Base-by-base conservation (phyloP, 1,140 invertebrate species). In the Drosophila lacteicornis region DNA sequence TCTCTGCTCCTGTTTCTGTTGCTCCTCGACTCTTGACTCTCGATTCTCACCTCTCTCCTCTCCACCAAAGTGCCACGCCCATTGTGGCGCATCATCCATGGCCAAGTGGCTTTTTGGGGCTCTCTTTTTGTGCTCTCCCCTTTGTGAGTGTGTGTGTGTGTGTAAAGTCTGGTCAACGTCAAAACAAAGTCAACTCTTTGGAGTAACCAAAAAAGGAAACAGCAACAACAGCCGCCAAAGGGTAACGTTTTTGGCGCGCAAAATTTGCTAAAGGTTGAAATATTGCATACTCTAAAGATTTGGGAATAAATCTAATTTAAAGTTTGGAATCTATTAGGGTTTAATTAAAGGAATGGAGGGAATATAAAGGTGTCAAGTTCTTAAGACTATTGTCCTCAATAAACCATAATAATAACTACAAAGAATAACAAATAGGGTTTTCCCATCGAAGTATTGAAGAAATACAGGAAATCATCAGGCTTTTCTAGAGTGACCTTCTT, bases 1-100 rank as follows among this genome's bases (percentile, higher is more conserved):
- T 75, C 75, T 79, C 63, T 68, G 62, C 84, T 88, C 67, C 80
- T 76, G 77, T 79, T 87, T 79, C 84, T 83, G 76, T 80, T 79
- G 19, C 63, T 45, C 49, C 47, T 36, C 67, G 42, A 70, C 62
- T 67, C 62, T 70, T 51, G 40, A 70, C 62, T 65, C 66, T 55
- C 62, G 40, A 51, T 50, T 49, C 46, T 65, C 56, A 13, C 36
- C 36, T 25, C 43, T 45, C 30, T 47, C 45, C 68, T 58, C 68
- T 73, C 36, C 40, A 38, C 46, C 47, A 50, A 56, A 53, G 57
- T 46, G 71, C 84, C 84, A 88, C 84, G 84, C 84, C 84, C 77
- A 77, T 74, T 74, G 61, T 49, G 61, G 47, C 59, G 67, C 77
- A 58, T 60, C 57, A 68, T 85, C 50, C 65, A 78, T 66, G 45